Evolutionary conservation across 2,888 invertebrate species (phyloP), one percentile per base, ranked within the genome.

Genomic region (Carabus problematicus): DNA sequence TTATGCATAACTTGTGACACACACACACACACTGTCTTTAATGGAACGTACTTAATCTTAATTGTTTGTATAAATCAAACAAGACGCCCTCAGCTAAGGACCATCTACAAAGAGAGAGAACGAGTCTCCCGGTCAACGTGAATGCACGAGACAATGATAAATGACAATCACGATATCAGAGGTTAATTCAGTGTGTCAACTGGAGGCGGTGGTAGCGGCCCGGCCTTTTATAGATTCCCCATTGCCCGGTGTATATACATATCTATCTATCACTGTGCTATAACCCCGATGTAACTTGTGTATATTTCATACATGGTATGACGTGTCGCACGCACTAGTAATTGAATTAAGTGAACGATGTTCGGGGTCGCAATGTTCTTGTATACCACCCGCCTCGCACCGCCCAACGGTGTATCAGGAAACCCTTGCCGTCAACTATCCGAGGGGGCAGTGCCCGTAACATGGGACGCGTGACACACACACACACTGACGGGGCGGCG

Each of bases 151-250:
- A 71, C 70, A 71, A 64, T 70, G 70, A 71, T 70, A 71, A 73
- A 72, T 71, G 70, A 72, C 71, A 71, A 71, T 66, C 52, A 71
- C 70, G 67, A 72, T 70, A 71, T 71, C 70, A 71, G 63, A 70
- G 72, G 72, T 71, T 72, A 73, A 73, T 29, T 39, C 64, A 69
- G 52, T 42, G 60, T 70, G 40, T 29, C 29, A 29, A 29, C 29
- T 6, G 29, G 29, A 29, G 29, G 29, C 2, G 29, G 29, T 29
- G 29, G 29, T 6, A 29, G 29, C 29, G 29, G 6, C 29, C 29
- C 29, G 29, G 29, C 29, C 29, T 29, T n/a, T 29, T 6, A 29
- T 29, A 29, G 2, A 29, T 29, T 29, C 29, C 29, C 29, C 6
- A 29, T 29, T 29, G 29, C 29, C 29, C 29, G 29, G 29, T 29